Conservation (phyloP, 2,888 invertebrate genomes). For the Phragmatobia fuliginosa region DNA sequence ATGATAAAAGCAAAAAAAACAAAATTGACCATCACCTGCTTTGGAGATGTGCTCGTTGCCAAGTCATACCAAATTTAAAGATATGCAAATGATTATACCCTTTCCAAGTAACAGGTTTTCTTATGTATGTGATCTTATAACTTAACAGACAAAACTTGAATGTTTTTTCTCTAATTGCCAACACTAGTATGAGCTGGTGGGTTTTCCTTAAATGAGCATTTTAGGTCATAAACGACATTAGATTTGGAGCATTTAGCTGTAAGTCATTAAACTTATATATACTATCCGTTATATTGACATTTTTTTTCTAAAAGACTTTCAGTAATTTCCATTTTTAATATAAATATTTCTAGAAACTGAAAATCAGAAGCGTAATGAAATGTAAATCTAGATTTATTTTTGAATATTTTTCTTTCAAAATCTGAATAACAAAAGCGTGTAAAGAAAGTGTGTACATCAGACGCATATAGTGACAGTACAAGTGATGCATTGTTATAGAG, state of each 20-base stretch:
- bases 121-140: too few species aligned
- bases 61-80: too few species aligned
- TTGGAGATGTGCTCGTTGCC: too few species aligned
- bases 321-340: neutral
- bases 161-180: too few species aligned
- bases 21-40: too few species aligned
- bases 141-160: too few species aligned
- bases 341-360: neutral
- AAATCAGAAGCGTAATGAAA: neutral
- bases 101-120: too few species aligned
- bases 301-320: neutral
- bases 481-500: slow-evolving; percentile 67
- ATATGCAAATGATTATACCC: too few species aligned
- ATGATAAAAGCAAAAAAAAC: too few species aligned
- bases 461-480: slow-evolving; percentile 49
- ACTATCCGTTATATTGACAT: neutral
- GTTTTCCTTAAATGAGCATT: too few species aligned
- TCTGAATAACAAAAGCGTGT: neutral
- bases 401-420: neutral
- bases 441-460: slow-evolving; percentile 27
- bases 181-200: too few species aligned
- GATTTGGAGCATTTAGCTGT: neutral
- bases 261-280: neutral
- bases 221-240: neutral
- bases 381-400: neutral